Evolutionary conservation across 1,140 invertebrate species (phyloP).

Genomic region (Coptotermes formosanus): DNA sequence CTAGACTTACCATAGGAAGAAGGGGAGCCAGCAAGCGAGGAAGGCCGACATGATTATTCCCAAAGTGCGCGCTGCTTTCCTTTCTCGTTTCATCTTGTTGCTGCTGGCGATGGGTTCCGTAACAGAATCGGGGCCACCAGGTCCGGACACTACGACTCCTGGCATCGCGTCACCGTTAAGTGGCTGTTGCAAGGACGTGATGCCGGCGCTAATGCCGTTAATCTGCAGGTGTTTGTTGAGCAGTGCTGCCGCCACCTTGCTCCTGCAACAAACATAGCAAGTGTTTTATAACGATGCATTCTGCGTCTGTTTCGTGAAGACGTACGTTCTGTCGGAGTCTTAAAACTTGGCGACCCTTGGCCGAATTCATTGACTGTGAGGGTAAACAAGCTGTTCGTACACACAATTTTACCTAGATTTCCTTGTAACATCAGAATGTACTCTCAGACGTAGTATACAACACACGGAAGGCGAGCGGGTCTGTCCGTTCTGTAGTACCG

Average conservation of each 20-base stretch:
- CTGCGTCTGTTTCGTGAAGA: too few species aligned
- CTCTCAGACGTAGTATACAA: too few species aligned
- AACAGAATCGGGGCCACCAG: background rate
- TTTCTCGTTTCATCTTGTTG: conserved; percentile 86
- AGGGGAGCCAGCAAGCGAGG: conserved; percentile 90
- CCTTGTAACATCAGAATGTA: too few species aligned
- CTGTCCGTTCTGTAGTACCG: too few species aligned
- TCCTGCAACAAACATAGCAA: conserved; percentile 58
- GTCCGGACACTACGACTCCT: background rate
- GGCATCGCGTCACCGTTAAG: background rate
- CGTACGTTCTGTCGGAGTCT: too few species aligned
- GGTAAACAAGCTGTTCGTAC: too few species aligned
- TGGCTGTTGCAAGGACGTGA: conserved; percentile 44
- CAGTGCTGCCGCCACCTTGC: conserved; percentile 78
- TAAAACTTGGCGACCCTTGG: too few species aligned
- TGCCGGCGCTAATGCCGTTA: conserved; percentile 76
- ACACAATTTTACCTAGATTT: too few species aligned
- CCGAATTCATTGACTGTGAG: too few species aligned
- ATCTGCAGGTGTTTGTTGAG: conserved; percentile 85
- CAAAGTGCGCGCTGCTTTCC: conserved; percentile 90
- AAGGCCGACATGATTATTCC: conserved; percentile 95
- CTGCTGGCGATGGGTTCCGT: conserved; percentile 46
- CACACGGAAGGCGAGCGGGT: too few species aligned
- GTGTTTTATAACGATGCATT: too few species aligned
- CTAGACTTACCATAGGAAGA: conserved; percentile 78